These are phyloP conservation scores for Atrina japonica DNA, from an alignment of 2,888 invertebrate genomes.

Conservation along the genomic window DNA sequence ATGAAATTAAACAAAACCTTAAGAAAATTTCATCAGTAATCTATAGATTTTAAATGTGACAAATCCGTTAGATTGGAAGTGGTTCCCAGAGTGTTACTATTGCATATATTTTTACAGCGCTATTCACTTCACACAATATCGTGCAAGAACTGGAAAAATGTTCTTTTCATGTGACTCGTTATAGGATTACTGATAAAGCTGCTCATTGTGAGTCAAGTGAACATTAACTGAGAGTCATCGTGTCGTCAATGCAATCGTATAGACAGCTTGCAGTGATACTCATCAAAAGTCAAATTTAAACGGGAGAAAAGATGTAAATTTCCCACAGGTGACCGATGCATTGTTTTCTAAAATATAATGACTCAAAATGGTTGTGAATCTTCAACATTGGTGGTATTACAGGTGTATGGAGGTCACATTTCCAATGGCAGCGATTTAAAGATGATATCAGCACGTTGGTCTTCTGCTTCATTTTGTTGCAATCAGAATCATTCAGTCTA, in stretches of 20 bases:
- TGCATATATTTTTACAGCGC: constrained; percentile 11
- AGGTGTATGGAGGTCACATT: constrained; percentile 15
- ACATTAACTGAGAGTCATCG: not conserved
- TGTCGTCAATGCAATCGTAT: not conserved
- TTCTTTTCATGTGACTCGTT: constrained; percentile 28
- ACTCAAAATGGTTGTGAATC: not conserved
- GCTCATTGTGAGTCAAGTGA: constrained; percentile 12
- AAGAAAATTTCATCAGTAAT: no score
- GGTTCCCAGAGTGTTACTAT: constrained; percentile 35
- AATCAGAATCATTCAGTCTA: constrained; percentile 18
- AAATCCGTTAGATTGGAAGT: not conserved
- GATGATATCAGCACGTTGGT: constrained; percentile 7
- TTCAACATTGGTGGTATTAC: constrained; percentile 20
- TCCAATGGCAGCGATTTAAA: not conserved
- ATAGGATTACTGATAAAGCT: constrained; percentile 18
- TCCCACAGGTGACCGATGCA: constrained; percentile 18
- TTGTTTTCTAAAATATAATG: constrained; percentile 21
- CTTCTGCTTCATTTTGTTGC: constrained; percentile 15
- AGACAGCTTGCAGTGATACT: constrained; percentile 9
- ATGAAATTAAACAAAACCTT: no score
- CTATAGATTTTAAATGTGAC: no score
- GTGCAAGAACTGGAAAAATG: constrained; percentile 36
- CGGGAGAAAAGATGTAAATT: constrained; percentile 19
- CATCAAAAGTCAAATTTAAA: constrained; percentile 29
- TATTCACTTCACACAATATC: constrained; percentile 18